These are phyloP conservation scores for Brachymystax lenok DNA, from an alignment of 2,797 vertebrate species.

Conservation along the genomic window DNA sequence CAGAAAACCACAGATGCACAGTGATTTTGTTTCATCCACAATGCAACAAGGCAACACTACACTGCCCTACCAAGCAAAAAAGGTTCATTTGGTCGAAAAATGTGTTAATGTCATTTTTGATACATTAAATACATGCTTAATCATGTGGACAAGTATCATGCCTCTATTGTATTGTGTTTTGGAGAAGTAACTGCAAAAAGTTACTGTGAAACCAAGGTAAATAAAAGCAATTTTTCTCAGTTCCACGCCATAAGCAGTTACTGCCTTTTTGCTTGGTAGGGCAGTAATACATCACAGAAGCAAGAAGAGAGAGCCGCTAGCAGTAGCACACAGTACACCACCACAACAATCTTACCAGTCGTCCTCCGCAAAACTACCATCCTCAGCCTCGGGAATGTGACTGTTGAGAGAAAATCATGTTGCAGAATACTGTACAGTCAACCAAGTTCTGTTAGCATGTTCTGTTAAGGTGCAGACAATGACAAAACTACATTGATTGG, in stretches of 20 bases:
- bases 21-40: constrained; percentile 57
- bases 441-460: constrained; percentile 13
- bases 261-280: too few species aligned
- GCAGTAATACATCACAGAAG: constrained; percentile 58
- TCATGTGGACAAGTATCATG: too few species aligned
- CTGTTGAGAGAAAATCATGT: constrained; percentile 78
- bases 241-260: too few species aligned
- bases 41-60: constrained; percentile 64
- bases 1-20: constrained; percentile 32
- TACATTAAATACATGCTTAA: too few species aligned
- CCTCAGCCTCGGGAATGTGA: constrained; percentile 91
- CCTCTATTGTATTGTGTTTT: too few species aligned
- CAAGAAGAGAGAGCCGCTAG: constrained; percentile 37
- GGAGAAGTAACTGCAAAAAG: too few species aligned
- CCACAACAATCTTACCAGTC: constrained; percentile 87
- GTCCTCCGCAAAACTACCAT: constrained; percentile 90
- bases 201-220: too few species aligned
- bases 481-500: not conserved
- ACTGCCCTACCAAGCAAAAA: constrained; percentile 22
- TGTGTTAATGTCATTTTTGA: too few species aligned
- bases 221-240: too few species aligned
- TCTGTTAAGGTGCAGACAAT: constrained; percentile 1
- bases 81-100: too few species aligned
- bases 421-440: constrained; percentile 51
- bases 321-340: constrained; percentile 37